Evolutionary conservation across 92 coral and sea anemone species (phyloP).

Genomic region (Isaurus tuberculatus): DNA sequence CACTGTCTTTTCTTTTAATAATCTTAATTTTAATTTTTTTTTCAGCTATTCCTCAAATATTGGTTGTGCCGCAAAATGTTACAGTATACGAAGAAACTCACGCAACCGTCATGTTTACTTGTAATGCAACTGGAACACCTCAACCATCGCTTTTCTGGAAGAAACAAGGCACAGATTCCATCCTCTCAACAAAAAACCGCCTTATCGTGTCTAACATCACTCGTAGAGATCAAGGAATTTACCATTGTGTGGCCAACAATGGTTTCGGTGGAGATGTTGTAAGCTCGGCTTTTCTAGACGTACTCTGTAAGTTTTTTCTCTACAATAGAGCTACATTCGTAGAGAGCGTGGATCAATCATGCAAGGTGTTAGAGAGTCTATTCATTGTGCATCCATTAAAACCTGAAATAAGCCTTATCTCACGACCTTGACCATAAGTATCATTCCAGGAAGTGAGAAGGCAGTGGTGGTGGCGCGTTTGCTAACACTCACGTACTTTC

Average conservation of each 20-base stretch:
- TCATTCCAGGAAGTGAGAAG: too few relatives aligned
- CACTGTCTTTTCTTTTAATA: neutral
- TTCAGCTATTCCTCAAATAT: constrained; percentile 22
- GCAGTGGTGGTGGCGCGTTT: too few relatives aligned
- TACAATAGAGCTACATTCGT: neutral
- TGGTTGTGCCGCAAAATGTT: constrained; percentile 31
- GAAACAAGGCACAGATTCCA: constrained; percentile 21
- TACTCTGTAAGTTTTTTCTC: constrained; percentile 65
- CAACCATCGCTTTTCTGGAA: constrained; percentile 54
- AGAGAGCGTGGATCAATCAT: too few relatives aligned
- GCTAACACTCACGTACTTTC: too few relatives aligned
- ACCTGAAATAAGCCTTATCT: too few relatives aligned
- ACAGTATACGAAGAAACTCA: neutral
- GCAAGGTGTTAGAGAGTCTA: too few relatives aligned
- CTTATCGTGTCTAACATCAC: constrained; percentile 41
- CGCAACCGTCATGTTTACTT: constrained; percentile 36
- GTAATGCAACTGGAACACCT: constrained; percentile 81
- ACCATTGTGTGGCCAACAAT: constrained; percentile 72
- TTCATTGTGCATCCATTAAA: too few relatives aligned
- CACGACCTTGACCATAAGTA: too few relatives aligned
- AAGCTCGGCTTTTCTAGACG: constrained; percentile 50
- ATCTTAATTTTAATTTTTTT: neutral
- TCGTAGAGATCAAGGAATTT: constrained; percentile 63
- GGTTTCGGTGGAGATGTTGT: constrained; percentile 70
- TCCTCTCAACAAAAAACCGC: constrained; percentile 38